Evolutionary conservation across 2,113 vertebrate genomes (phyloP).

Genomic region (Pantherophis guttatus): DNA sequence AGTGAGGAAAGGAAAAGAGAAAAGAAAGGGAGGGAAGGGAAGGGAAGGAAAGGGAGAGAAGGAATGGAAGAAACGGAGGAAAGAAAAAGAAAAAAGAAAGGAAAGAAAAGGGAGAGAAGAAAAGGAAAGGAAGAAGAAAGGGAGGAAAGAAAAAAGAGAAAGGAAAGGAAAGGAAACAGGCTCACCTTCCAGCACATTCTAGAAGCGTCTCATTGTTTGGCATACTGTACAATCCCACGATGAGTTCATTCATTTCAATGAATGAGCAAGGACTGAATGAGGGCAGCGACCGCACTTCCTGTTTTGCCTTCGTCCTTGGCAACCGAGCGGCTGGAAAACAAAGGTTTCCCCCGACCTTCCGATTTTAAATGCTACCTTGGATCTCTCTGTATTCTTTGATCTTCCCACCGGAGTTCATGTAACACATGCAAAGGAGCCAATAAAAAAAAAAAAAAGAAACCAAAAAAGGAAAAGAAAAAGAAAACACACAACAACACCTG

Average conservation of each 20-base stretch:
- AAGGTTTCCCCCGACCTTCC: neutral
- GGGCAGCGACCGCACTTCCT: neutral
- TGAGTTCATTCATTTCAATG: neutral
- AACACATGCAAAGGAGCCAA: conserved; percentile 19
- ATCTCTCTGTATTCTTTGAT: conserved; percentile 59
- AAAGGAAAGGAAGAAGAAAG: too few species aligned
- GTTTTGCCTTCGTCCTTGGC: neutral
- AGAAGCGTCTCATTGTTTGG: neutral
- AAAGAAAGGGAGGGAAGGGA: too few species aligned
- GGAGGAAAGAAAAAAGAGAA: neutral
- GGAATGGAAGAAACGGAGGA: too few species aligned
- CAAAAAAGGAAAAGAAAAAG: neutral
- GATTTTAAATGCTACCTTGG: conserved; percentile 46
- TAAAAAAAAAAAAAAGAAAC: neutral
- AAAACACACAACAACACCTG: neutral
- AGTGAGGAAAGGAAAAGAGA: too few species aligned
- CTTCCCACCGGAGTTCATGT: conserved; percentile 64
- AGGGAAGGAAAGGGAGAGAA: accelerated
- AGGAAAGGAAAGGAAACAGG: too few species aligned
- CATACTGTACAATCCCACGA: neutral
- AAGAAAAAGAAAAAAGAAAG: too few species aligned
- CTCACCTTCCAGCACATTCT: neutral
- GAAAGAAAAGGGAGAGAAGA: too few species aligned
- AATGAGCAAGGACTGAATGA: neutral
- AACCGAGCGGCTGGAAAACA: accelerated